Evolutionary conservation across 37 sponge, comb jelly and placozoan genomes (phyloP).

Genomic region (Diacarnus erythraeanus): DNA sequence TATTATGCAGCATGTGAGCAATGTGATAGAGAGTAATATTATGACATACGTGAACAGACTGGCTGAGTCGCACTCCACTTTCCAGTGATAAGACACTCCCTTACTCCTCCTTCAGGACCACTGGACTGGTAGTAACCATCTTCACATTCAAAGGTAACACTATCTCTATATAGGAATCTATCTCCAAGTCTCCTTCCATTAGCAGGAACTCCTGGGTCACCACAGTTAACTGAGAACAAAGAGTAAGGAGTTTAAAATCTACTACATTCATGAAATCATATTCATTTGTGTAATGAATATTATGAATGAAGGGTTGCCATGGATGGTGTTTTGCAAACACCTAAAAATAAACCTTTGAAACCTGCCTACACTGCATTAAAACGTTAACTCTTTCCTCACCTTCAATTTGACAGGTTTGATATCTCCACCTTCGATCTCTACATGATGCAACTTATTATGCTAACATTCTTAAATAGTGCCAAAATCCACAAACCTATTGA

Average conservation of each 20-base stretch:
- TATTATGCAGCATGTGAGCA: too few species aligned
- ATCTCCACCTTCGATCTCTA: constrained; percentile 84
- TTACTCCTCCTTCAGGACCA: constrained; percentile 51
- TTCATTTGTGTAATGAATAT: constrained; percentile 5
- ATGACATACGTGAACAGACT: constrained; percentile 56
- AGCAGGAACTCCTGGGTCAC: constrained; percentile 69
- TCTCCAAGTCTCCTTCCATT: constrained; percentile 40
- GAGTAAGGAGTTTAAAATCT: not conserved
- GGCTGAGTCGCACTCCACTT: constrained; percentile 74
- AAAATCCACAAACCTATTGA: constrained; percentile 35
- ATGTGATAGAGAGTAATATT: not conserved
- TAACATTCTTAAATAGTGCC: not conserved
- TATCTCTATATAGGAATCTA: constrained; percentile 52
- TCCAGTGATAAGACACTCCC: constrained; percentile 66
- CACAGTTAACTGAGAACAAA: constrained; percentile 50
- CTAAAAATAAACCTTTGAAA: constrained; percentile 4
- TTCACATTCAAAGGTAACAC: constrained; percentile 61
- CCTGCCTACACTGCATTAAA: not conserved
- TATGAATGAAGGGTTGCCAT: not conserved
- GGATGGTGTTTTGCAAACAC: not conserved
- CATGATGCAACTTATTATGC: not conserved
- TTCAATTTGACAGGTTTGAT: constrained; percentile 58
- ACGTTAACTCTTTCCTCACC: constrained; percentile 14
- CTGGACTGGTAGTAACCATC: constrained; percentile 75
- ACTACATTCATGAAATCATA: not conserved